Percentiles rank a stretch among this genome's conserved stretches.
These are phyloP conservation scores for Hesperia comma DNA, from an alignment of 2,888 invertebrate genomes.

Conservation along the genomic window DNA sequence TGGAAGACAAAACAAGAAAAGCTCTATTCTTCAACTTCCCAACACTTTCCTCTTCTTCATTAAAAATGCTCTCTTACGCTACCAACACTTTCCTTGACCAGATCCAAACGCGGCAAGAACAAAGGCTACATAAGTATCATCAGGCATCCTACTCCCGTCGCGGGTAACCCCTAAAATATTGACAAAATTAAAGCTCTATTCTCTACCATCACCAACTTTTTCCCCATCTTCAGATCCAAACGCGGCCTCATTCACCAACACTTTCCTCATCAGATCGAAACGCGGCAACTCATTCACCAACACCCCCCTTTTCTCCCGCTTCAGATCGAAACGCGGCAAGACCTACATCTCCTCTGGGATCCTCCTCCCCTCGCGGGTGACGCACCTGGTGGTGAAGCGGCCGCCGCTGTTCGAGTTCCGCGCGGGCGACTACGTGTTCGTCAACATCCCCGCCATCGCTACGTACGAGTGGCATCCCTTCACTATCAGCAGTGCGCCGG, in stretches of 20 bases:
- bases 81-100: conserved; percentile 49
- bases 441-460: conserved; percentile 96
- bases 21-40: too few relatives aligned
- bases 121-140: too few relatives aligned
- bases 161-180: too few relatives aligned
- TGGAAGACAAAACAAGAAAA: too few relatives aligned
- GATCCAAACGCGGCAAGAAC: too few relatives aligned
- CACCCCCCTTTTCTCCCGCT: too few relatives aligned
- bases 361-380: conserved; percentile 94
- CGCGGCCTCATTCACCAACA: too few relatives aligned
- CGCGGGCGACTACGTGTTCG: conserved; percentile 97
- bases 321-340: conserved; percentile 90
- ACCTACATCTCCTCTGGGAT: conserved; percentile 95
- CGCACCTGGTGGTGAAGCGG: conserved; percentile 94
- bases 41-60: too few relatives aligned
- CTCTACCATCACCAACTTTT: too few relatives aligned
- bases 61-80: too few relatives aligned
- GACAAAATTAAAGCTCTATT: too few relatives aligned
- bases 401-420: conserved; percentile 94
- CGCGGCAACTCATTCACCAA: conserved; percentile 88
- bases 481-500: conserved; percentile 97
- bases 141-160: too few relatives aligned
- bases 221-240: conserved; percentile 80
- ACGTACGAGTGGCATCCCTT: conserved; percentile 99
- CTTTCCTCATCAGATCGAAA: conserved; percentile 88